Base-by-base conservation (phyloP, 2,797 vertebrate species). In the Acipenser transmontanus region DNA sequence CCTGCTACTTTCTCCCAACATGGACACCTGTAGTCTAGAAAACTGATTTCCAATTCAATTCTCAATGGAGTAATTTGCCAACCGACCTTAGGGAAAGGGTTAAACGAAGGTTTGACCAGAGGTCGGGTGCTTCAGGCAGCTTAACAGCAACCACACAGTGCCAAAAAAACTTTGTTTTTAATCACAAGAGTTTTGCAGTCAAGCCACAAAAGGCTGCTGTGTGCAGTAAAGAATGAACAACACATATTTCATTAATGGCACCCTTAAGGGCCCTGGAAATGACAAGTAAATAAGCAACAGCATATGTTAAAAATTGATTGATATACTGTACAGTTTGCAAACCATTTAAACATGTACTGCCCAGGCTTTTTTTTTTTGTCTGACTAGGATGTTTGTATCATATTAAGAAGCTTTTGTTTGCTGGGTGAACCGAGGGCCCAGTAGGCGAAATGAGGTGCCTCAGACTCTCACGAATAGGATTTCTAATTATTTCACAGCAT, bases 21-120 rank as follows among this genome's bases (percentile, higher is more conserved):
- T 70, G 59, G 73, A 84, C 87, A 89, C 88, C 87, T 91, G 88
- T 74, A 82, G 73, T 73, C 75, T 81, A 84, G 81, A 85, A 73
- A 78, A 74, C 78, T 82, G 83, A 90, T 86, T 87, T 86, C 79
- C 86, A 89, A 77, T 84, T 79, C 82, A 83, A 76, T 81, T 82
- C 85, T 89, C 86, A 84, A 76, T 80, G 87, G 87, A 87, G 85
- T 86, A 87, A 87, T 90, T 89, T 88, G 78, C 72, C 78, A 85
- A 83, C 84, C 92, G 87, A 90, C 92, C 92, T 82, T 78, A 81
- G 80, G 78, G 76, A 78, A 91, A 81, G 89, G 93, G 93, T 95
- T 94, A 96, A 96, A 91, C 85, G 88, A 75, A 80, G 78, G 79
- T 70, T 74, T 85, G 84, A 87, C 85, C 84, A 68, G 4, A 65